A percentile compares a stretch with the other conserved stretches of the same genome.
Conservation (phyloP, 92 coral and sea anemone species). For the Epizoanthus scotinus region DNA sequence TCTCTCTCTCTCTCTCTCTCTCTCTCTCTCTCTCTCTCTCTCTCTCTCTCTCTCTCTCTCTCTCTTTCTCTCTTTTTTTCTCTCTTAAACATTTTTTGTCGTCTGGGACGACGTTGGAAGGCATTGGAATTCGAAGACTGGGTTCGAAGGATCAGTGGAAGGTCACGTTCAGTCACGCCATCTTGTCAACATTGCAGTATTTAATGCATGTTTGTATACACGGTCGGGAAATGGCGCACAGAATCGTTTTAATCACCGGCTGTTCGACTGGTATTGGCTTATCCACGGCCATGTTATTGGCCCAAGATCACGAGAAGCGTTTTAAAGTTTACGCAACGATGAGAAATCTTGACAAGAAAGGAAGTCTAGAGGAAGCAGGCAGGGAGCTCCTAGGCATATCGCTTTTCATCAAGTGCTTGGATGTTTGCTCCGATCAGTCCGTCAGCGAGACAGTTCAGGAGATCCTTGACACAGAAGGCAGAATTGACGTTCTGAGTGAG, state of each 20-base stretch:
- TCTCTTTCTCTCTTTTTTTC: no score
- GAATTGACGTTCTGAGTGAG: constrained; percentile 88
- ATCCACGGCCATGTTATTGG: constrained; percentile 78
- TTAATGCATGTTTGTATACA: no score
- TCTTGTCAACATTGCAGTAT: no score
- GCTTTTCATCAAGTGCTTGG: constrained; percentile 70
- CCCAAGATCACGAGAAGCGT: constrained; percentile 81
- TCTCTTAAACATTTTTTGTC: no score
- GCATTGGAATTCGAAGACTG: no score
- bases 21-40: no score
- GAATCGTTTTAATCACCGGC: constrained; percentile 86
- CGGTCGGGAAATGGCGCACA: constrained; percentile 12
- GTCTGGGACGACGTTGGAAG: no score
- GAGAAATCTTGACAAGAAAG: constrained; percentile 82
- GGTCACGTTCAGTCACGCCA: no score
- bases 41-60: no score
- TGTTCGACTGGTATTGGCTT: constrained; percentile 94
- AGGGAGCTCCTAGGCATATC: constrained; percentile 71
- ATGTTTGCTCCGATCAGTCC: constrained; percentile 90
- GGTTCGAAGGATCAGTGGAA: no score
- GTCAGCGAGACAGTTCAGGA: constrained; percentile 73
- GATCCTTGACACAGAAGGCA: constrained; percentile 68
- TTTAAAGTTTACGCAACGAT: constrained; percentile 94
- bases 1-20: no score
- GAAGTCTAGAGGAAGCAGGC: constrained; percentile 66